Conservation (phyloP, 2,797 vertebrate genomes). For the Lindbergichthys nudifrons region DNA sequence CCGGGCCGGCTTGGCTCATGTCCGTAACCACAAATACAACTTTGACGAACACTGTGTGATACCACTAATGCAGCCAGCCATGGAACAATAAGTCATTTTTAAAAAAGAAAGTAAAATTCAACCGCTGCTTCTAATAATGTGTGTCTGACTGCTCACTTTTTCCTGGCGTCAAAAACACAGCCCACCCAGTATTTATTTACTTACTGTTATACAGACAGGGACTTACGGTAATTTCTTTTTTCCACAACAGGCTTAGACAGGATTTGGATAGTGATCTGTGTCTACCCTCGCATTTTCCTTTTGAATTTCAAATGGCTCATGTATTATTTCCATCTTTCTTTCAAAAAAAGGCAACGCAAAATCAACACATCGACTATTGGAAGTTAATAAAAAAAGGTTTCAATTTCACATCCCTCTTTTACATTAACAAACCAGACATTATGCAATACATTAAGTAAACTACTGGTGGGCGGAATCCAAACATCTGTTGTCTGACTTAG, state of each 20-base stretch:
- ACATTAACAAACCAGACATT: constrained; percentile 4
- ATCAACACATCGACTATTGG: neutral
- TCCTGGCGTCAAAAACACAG: constrained; percentile 21
- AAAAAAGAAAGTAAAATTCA: constrained; percentile 22
- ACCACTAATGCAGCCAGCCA: constrained; percentile 12
- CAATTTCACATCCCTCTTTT: constrained; percentile 25
- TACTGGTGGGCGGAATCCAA: neutral
- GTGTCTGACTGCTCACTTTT: neutral
- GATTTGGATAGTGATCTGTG: neutral
- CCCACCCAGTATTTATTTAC: constrained; percentile 12
- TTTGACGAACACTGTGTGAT: neutral
- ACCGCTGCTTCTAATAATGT: neutral
- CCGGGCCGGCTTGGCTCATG: neutral
- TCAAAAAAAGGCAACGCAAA: neutral
- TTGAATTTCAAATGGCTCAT: neutral
- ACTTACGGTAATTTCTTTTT: no score
- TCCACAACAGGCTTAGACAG: neutral
- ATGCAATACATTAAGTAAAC: constrained; percentile 22
- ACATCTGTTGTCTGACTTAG: neutral
- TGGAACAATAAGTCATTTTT: constrained; percentile 18
- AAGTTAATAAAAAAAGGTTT: neutral
- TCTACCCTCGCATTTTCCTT: neutral
- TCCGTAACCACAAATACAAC: constrained; percentile 34
- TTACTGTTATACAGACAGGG: constrained; percentile 6
- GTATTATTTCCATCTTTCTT: neutral